Evolutionary conservation across 2,797 vertebrate species (phyloP), one percentile per base, ranked within the genome.

Genomic region (Melanotaenia parkinsoni): DNA sequence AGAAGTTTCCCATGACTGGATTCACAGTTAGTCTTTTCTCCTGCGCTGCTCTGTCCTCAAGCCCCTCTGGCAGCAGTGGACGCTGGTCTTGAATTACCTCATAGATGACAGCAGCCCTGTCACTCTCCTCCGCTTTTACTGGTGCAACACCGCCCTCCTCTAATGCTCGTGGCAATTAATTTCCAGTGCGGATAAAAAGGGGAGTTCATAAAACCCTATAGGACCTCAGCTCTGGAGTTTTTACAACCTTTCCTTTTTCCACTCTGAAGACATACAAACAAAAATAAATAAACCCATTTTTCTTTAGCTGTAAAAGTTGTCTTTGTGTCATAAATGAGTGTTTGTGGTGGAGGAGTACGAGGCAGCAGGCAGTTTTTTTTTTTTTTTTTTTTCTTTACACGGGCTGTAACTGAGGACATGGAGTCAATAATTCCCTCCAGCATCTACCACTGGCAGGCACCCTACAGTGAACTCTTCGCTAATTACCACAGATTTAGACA

Each of bases 401-500:
- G 75, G 84, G 63, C 82, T 88, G 70, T 80, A 89, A 88, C 87
- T 16, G 86, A 89, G 88, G 88, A 87, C 87, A 84, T 70, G 84
- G 90, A 91, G 91, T 94, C 89, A 92, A 91, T 93, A 92, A 92
- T 89, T 93, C 88, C 90, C 88, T 94, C 87, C 88, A 92, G 90
- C 86, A 80, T 86, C 84, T 82, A 90, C 86, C 90, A 87, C 86
- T 88, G 89, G 90, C 87, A 86, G 92, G 89, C 90, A 89, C 91
- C 91, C 93, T 84, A 65, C 86, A 71, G 91, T 91, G 89, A 94
- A 94, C 91, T 81, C 83, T 75, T 80, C 38, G 66, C 91, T 94
- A 94, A 94, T 94, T 94, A 94, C 89, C 90, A 90, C 87, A 91
- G 89, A 94, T 91, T 92, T 91, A 93, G 91, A 91, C 86, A 86